phyloP scores from a whole-genome alignment of 2,113 vertebrate species.

The Caloenas nicobarica region DNA sequence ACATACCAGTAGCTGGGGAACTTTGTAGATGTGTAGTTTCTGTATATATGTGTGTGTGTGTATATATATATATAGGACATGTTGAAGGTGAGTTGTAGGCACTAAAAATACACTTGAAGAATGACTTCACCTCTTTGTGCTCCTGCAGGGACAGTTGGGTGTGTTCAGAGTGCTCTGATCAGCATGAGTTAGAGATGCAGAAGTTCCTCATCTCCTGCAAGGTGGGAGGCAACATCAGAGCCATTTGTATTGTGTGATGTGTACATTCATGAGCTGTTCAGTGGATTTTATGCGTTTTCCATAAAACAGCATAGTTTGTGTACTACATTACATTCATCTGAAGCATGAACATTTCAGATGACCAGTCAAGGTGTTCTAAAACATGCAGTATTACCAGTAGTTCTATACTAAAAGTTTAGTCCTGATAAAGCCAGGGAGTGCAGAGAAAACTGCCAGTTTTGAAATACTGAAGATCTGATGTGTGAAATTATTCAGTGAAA shows the following conservation, averaged over 20 bases:
- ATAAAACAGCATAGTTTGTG: not conserved
- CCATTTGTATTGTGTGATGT: too few relatives aligned
- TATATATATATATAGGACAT: not conserved
- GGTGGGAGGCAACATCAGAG: too few relatives aligned
- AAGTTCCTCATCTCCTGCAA: not conserved
- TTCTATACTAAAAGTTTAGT: not conserved
- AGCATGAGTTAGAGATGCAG: not conserved
- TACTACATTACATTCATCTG: not conserved
- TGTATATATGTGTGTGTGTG: too few relatives aligned
- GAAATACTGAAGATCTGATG: not conserved
- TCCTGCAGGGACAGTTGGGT: not conserved
- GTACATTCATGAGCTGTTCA: not conserved
- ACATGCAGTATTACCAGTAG: accelerated
- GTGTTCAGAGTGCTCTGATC: not conserved
- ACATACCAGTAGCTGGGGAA: not conserved
- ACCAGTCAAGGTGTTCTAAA: not conserved
- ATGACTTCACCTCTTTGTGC: not conserved
- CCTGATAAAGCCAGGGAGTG: not conserved
- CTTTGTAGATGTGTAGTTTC: not conserved
- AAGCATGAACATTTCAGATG: not conserved
- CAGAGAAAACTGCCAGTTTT: not conserved
- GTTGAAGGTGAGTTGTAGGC: not conserved
- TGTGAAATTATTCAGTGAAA: not conserved
- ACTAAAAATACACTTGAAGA: not conserved
- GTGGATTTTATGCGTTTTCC: not conserved